These are phyloP conservation scores for Halesus radiatus DNA, from an alignment of 1,140 invertebrate genomes.

Conservation along the genomic window DNA sequence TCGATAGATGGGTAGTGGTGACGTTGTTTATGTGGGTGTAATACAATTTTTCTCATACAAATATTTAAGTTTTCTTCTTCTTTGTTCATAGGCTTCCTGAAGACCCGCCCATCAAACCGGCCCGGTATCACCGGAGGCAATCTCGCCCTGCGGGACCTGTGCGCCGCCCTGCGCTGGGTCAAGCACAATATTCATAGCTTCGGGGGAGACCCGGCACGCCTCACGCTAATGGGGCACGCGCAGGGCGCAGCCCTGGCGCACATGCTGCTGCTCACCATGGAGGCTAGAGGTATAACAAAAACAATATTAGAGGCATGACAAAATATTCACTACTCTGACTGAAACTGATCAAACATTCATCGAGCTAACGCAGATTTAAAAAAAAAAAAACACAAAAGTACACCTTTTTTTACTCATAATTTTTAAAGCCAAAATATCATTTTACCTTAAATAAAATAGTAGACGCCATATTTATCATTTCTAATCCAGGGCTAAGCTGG, in stretches of 20 bases:
- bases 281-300: conserved; percentile 73
- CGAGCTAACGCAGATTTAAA: too few species aligned
- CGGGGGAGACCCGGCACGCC: conserved; percentile 82
- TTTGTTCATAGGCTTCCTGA: conserved; percentile 75
- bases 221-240: conserved; percentile 90
- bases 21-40: too few species aligned
- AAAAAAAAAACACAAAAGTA: too few species aligned
- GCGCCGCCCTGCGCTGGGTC: conserved; percentile 83
- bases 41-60: too few species aligned
- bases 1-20: too few species aligned
- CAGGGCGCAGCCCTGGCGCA: conserved; percentile 89
- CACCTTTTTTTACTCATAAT: too few species aligned
- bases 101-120: conserved; percentile 70
- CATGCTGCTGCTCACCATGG: conserved; percentile 83
- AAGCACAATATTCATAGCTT: conserved; percentile 84
- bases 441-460: too few species aligned
- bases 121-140: conserved; percentile 72
- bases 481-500: too few species aligned
- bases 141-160: conserved; percentile 81
- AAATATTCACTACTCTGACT: too few species aligned
- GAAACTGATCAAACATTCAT: too few species aligned
- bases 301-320: not conserved
- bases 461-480: too few species aligned
- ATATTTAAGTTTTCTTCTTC: not conserved
- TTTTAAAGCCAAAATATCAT: too few species aligned